Conservation (phyloP, 2,888 invertebrate genomes). For the Dynastes grantii region DNA sequence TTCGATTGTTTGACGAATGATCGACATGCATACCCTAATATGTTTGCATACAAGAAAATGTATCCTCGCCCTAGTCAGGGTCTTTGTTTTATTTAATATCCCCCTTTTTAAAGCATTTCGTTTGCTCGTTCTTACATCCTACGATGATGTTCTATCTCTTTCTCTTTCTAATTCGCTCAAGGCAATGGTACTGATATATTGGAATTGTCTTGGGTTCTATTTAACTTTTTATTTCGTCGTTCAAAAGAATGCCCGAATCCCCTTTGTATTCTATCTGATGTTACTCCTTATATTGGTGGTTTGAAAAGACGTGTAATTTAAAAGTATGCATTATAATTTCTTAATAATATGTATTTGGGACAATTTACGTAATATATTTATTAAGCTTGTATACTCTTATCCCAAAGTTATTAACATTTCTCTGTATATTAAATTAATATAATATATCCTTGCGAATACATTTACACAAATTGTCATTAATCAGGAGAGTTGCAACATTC, state of each 20-base stretch:
- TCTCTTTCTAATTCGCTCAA: slow-evolving; percentile 53
- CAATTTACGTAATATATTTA: too few species aligned
- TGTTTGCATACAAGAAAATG: slow-evolving; percentile 53
- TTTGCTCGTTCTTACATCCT: slow-evolving; percentile 43
- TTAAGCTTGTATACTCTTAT: too few species aligned
- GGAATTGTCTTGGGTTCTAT: slow-evolving; percentile 60
- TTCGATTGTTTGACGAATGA: slow-evolving; percentile 16
- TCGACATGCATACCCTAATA: slow-evolving; percentile 51
- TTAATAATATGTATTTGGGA: too few species aligned
- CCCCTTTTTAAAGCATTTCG: slow-evolving; percentile 42
- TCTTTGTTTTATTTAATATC: slow-evolving; percentile 53
- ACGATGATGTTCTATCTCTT: slow-evolving; percentile 12
- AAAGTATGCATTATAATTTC: not conserved
- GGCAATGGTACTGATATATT: slow-evolving; percentile 59
- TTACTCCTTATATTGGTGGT: slow-evolving; percentile 8
- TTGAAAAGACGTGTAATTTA: not conserved
- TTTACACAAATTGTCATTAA: too few species aligned
- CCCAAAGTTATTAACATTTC: too few species aligned
- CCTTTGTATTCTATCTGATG: slow-evolving; percentile 41
- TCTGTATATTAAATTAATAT: too few species aligned
- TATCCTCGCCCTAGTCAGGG: slow-evolving; percentile 49
- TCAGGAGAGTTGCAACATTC: too few species aligned
- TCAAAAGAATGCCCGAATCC: slow-evolving; percentile 51
- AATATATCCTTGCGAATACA: too few species aligned
- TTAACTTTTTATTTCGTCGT: slow-evolving; percentile 59